phyloP scores from a whole-genome alignment of 1,140 invertebrate species.

The Drosophila ercepeae region DNA sequence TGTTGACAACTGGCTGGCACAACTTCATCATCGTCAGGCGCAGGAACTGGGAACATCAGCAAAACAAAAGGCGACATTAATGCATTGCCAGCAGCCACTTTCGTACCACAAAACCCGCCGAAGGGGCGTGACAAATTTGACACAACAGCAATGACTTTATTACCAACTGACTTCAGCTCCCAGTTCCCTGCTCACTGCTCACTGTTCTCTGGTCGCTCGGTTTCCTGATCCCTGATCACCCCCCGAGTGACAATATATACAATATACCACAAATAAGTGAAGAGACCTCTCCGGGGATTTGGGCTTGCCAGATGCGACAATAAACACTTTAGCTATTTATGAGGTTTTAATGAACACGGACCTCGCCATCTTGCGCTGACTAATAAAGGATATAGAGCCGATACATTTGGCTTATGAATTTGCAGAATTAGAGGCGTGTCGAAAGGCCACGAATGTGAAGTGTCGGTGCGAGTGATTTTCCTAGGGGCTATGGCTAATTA shows the following conservation, averaged over 20 bases:
- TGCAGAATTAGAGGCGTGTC: slow-evolving; percentile 77
- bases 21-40: slow-evolving; percentile 67
- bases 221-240: neutral
- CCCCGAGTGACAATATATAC: slow-evolving; percentile 58
- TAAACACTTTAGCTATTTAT: slow-evolving; percentile 81
- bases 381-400: slow-evolving; percentile 69
- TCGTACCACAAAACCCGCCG: slow-evolving; percentile 36
- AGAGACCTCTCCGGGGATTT: slow-evolving; percentile 59
- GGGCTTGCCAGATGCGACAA: slow-evolving; percentile 70
- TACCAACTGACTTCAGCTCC: slow-evolving; percentile 60
- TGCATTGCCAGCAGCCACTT: slow-evolving; percentile 69
- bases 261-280: slow-evolving; percentile 42
- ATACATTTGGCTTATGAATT: slow-evolving; percentile 78
- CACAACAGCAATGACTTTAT: slow-evolving; percentile 77
- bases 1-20: slow-evolving; percentile 75
- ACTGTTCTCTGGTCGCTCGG: neutral
- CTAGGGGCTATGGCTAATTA: slow-evolving; percentile 69
- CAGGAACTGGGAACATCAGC: slow-evolving; percentile 21
- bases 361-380: slow-evolving; percentile 57
- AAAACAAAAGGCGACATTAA: slow-evolving; percentile 79
- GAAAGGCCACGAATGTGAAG: slow-evolving; percentile 31
- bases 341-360: slow-evolving; percentile 77
- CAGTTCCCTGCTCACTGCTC: slow-evolving; percentile 2
- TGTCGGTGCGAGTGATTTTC: slow-evolving; percentile 15
- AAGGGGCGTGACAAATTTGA: slow-evolving; percentile 82